These are phyloP conservation scores for Falco peregrinus DNA, from an alignment of 2,797 vertebrate species.

Conservation along the genomic window DNA sequence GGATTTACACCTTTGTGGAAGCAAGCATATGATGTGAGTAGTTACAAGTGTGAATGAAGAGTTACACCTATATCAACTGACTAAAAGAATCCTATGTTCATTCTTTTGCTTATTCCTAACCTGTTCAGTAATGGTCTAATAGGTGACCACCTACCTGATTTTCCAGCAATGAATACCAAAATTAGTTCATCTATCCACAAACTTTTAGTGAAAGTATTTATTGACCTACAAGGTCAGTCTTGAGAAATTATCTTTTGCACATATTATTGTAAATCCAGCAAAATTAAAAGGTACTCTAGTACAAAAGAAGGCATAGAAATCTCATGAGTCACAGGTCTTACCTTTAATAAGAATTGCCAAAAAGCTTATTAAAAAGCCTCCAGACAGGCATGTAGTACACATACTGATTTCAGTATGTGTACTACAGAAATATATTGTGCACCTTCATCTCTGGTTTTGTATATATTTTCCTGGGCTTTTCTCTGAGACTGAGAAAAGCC, in stretches of 20 bases:
- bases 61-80: not conserved
- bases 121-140: not conserved
- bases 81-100: not conserved
- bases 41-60: not conserved
- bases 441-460: not conserved
- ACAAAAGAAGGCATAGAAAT: not conserved
- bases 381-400: not conserved
- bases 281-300: not conserved
- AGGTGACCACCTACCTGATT: not conserved
- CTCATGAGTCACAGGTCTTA: not conserved
- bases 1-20: not conserved
- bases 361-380: not conserved
- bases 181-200: not conserved
- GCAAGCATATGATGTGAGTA: not conserved
- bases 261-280: not conserved
- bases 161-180: not conserved
- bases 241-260: not conserved
- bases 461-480: not conserved
- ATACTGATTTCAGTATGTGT: not conserved
- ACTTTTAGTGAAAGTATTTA: not conserved
- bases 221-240: not conserved
- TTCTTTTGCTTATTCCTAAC: not conserved
- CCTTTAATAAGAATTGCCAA: not conserved
- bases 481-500: not conserved
- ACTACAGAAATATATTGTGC: not conserved